Base-by-base conservation (phyloP, 2,888 invertebrate genomes). In the Sthenelais limicola region DNA sequence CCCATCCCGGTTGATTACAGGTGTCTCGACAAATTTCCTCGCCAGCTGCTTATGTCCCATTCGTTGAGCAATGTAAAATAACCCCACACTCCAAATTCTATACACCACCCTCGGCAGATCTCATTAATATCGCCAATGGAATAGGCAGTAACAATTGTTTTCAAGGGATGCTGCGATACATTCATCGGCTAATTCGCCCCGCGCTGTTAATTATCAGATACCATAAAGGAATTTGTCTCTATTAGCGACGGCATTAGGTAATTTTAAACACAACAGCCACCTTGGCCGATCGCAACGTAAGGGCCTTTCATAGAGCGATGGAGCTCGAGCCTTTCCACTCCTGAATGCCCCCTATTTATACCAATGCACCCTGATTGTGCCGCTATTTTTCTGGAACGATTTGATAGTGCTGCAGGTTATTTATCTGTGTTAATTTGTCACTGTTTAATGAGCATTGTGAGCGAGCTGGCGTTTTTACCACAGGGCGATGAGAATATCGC, bases 121-220 rank as follows among this genome's bases (percentile, higher is more conserved):
- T n/a, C n/a, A n/a, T n/a, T n/a, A n/a, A n/a, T n/a, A n/a, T 52
- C 12, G 30, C 32, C 18, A 32, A 56, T 30, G 32, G 56, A 3
- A 33, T 7, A 32, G 18, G 32, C 56, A 12, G 56, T 4, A 21
- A n/a, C 49, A 24, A 5, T 43, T n/a, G 49, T n/a, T n/a, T 5
- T n/a, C 49, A n/a, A 49, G 49, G 43, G 43, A 43, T 43, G 12
- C 43, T 12, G 21, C 49, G 21, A 32, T 18, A 56, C 56, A 56
- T 56, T 56, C 56, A 56, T 18, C 56, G 7, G 56, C 56, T 56
- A 56, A 56, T 56, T 56, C 32, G 56, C 3, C 32, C 33, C 30
- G 56, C 56, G 56, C 56, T 15, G 56, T 56, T 56, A 56, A 56
- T 56, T 56, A 56, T 15, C 32, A 33, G 3, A 3, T 2, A 24